Conservation (phyloP, 2,797 vertebrate genomes). For the Odontamblyopus lacepedii region DNA sequence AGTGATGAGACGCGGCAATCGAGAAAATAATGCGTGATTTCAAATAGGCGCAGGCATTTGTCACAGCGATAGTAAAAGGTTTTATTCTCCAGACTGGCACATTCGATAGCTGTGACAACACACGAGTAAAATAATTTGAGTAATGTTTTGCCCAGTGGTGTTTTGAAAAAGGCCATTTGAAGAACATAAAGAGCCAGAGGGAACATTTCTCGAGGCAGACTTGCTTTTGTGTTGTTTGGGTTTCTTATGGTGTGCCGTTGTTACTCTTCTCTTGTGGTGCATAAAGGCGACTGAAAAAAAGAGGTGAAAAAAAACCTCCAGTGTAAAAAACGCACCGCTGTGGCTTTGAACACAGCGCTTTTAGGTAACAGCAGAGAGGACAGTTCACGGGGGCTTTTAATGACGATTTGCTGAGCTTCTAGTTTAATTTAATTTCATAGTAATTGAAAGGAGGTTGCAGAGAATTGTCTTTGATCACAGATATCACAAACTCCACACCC, state of each 20-base stretch:
- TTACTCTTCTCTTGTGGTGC: conserved; percentile 55
- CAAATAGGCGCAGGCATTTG: background rate
- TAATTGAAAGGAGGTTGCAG: background rate
- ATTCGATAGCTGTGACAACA: conserved; percentile 47
- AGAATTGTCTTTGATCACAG: too few species aligned
- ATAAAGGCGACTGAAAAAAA: conserved; percentile 39
- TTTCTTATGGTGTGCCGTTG: conserved; percentile 60
- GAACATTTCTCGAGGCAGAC: conserved; percentile 63
- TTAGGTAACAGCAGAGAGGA: conserved; percentile 40
- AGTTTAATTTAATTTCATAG: background rate
- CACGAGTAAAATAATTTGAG: conserved; percentile 58
- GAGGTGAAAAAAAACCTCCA: conserved; percentile 31
- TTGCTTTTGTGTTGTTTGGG: conserved; percentile 68
- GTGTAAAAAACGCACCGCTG: conserved; percentile 29
- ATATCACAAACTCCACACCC: too few species aligned
- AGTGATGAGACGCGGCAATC: conserved; percentile 60
- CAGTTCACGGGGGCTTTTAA: conserved; percentile 20
- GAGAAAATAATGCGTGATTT: conserved; percentile 56
- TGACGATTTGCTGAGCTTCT: conserved; percentile 15
- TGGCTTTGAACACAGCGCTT: conserved; percentile 47
- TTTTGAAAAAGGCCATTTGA: conserved; percentile 65
- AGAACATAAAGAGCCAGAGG: conserved; percentile 63
- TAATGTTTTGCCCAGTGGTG: conserved; percentile 64
- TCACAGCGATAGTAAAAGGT: background rate
- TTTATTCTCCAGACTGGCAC: conserved; percentile 24